Conservation (phyloP, 2,797 vertebrate species). For the Spondyliosoma cantharus region DNA sequence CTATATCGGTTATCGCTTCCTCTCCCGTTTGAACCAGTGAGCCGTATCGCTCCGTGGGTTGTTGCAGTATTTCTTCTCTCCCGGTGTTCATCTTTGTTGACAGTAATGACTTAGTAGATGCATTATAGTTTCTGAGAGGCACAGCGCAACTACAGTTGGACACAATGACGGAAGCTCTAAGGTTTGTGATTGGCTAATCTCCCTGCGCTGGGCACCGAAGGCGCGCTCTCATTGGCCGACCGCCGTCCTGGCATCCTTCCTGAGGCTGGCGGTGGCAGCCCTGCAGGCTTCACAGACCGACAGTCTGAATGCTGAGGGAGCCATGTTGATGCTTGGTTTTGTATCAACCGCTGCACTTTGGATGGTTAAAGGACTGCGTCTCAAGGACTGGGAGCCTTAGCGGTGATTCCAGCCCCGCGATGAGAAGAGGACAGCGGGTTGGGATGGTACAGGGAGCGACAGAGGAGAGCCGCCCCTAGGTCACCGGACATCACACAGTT, state of each 20-base stretch:
- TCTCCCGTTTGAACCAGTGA: not conserved
- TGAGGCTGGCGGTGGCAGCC: constrained; percentile 63
- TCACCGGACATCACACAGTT: constrained; percentile 49
- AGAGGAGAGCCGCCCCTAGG: constrained; percentile 59
- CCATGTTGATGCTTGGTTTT: constrained; percentile 82
- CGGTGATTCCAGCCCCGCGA: constrained; percentile 70
- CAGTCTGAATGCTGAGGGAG: constrained; percentile 71
- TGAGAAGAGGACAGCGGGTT: constrained; percentile 70
- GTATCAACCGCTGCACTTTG: constrained; percentile 64
- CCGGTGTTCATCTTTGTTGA: constrained; percentile 35
- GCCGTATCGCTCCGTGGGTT: not conserved
- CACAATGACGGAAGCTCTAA: constrained; percentile 74
- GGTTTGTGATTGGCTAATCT: constrained; percentile 71
- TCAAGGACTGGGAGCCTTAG: constrained; percentile 53
- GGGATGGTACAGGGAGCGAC: constrained; percentile 52
- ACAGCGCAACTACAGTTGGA: constrained; percentile 49
- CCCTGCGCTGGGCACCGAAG: constrained; percentile 51
- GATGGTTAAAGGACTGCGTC: constrained; percentile 66
- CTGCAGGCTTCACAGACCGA: constrained; percentile 65
- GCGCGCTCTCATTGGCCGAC: constrained; percentile 75
- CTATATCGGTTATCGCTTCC: not conserved
- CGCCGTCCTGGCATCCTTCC: constrained; percentile 62
- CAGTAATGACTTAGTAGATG: constrained; percentile 30
- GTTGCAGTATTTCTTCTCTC: not conserved
- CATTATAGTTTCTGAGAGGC: constrained; percentile 43